Base-by-base conservation (phyloP, 1,140 invertebrate genomes). In the Lordiphosa mommai region DNA sequence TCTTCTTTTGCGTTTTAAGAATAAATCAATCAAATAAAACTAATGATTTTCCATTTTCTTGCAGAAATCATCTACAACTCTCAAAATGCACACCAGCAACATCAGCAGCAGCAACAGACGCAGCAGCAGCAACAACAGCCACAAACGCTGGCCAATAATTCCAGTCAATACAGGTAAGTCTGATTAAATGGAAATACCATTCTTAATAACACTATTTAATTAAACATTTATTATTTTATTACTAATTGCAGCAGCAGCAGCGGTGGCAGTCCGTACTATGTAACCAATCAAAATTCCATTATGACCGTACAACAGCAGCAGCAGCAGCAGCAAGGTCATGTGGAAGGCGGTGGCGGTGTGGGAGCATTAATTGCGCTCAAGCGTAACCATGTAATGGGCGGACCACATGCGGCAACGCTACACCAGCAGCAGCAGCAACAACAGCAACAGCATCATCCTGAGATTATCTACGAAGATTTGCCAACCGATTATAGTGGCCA, bases 401-500 rank as follows among this genome's bases (percentile, higher is more conserved):
- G 61, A 32, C 47, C 63, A 32, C 71, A 65, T 57, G 34, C 73
- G 56, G 34, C 72, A 51, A 44, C 74, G 51, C 72, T 76, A n/a
- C 69, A 86, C 33, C 85, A 87, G 16, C 84, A 87, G 51, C 72
- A 69, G 48, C 76, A 76, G 30, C 79, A 84, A 23, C 77, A 84
- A 4, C 74, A 79, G 13, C 58, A 61, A 10, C 71, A 79, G 47
- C 67, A 65, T 37, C 85, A 88, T 70, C 49, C 85, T 43, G 86
- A 88, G 68, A 88, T 88, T 67, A 88, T 88, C 5, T 88, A 87
- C 33, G 86, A 88, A 43, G 86, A 88, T 55, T 34, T 88, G 69
- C 86, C 86, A 56, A 87, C 85, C 9, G 86, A 88, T 61, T 88
- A 88, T 41, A 88, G 85, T 47, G 86, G 86, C n/a, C 86, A 88